phyloP scores from a whole-genome alignment of 2,888 invertebrate genomes.

The Gari tellinella region DNA sequence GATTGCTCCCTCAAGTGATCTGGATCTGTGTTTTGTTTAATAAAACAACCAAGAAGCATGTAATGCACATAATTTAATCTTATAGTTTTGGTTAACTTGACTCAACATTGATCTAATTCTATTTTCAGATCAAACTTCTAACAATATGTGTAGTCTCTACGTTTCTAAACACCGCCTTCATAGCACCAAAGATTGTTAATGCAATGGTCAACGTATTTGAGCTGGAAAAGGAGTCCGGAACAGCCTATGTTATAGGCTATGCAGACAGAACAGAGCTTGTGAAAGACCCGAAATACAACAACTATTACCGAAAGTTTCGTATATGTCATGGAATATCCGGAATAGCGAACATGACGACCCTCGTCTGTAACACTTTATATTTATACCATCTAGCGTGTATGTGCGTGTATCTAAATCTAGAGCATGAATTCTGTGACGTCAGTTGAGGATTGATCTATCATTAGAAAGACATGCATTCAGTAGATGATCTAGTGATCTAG shows the following conservation, averaged over 20 bases:
- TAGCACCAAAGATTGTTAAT: slow-evolving; percentile 67
- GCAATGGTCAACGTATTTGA: slow-evolving; percentile 67
- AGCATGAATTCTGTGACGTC: background rate
- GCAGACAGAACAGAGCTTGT: slow-evolving; percentile 67
- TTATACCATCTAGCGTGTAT: slow-evolving; percentile 63
- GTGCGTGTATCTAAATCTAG: slow-evolving; percentile 11
- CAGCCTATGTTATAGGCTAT: slow-evolving; percentile 67
- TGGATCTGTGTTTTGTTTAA: no score
- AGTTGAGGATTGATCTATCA: no score
- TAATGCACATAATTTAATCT: no score
- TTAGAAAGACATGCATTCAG: no score
- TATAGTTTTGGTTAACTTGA: no score
- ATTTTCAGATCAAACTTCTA: slow-evolving; percentile 57
- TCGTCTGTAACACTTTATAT: slow-evolving; percentile 65
- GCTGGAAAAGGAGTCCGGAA: slow-evolving; percentile 67
- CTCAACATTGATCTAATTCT: background rate
- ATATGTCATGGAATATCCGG: slow-evolving; percentile 65
- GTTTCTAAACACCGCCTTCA: slow-evolving; percentile 62
- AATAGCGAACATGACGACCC: slow-evolving; percentile 59
- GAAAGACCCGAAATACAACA: slow-evolving; percentile 61
- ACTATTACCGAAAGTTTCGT: slow-evolving; percentile 63
- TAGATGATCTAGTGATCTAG: no score
- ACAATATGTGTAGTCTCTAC: slow-evolving; percentile 58
- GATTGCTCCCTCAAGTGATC: no score
- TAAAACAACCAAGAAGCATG: no score